Conservation (phyloP, 2,888 invertebrate genomes). For the Frankliniella intonsa region DNA sequence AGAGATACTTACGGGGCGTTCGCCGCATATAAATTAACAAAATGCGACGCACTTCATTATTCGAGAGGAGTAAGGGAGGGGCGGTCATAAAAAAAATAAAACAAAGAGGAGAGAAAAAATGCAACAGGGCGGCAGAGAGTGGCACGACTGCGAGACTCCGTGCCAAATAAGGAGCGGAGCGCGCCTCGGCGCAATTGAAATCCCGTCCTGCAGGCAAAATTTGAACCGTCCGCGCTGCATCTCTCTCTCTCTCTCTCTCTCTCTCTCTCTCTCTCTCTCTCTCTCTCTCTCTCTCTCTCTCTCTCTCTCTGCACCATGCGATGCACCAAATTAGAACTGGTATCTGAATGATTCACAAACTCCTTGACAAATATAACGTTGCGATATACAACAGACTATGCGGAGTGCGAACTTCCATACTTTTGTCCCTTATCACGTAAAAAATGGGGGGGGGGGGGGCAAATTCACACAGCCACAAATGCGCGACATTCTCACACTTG, state of each 20-base stretch:
- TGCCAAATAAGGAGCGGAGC: too few relatives aligned
- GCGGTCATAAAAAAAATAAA: neutral
- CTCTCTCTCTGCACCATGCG: neutral
- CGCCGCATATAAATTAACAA: constrained; percentile 10
- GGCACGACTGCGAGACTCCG: neutral
- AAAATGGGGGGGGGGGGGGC: too few relatives aligned
- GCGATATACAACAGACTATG: too few relatives aligned
- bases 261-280: neutral
- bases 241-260: neutral
- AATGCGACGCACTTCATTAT: neutral
- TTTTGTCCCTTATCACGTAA: too few relatives aligned
- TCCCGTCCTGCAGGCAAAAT: too few relatives aligned
- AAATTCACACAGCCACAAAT: too few relatives aligned
- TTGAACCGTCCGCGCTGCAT: neutral
- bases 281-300: neutral
- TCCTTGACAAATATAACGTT: too few relatives aligned
- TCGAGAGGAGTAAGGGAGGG: neutral
- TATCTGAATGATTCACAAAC: too few relatives aligned
- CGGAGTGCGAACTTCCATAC: too few relatives aligned
- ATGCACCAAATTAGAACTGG: too few relatives aligned
- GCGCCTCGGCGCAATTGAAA: too few relatives aligned
- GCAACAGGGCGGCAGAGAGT: neutral
- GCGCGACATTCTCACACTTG: too few relatives aligned
- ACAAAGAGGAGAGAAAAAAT: neutral
- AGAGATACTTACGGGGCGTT: constrained; percentile 1